phyloP scores from a whole-genome alignment of 1,140 invertebrate species.

The Drosophila arawakana region DNA sequence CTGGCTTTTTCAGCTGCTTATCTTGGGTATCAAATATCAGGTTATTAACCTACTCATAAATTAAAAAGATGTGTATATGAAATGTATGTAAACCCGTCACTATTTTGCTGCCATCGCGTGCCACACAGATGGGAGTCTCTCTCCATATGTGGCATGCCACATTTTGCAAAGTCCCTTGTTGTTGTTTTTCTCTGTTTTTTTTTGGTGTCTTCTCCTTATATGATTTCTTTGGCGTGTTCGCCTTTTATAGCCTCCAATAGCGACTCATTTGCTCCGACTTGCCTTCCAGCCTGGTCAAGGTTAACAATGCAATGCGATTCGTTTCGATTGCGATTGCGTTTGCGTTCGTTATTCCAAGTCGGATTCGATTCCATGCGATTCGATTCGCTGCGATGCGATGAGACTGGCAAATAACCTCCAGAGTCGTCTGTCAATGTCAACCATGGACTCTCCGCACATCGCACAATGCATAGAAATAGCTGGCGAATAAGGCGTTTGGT shows the following conservation, averaged over 20 bases:
- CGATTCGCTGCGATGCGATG: constrained; percentile 19
- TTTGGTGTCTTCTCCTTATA: constrained; percentile 30
- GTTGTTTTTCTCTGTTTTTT: constrained; percentile 1
- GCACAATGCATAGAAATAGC: constrained; percentile 3
- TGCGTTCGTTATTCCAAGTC: too few relatives aligned
- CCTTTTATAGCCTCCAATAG: constrained; percentile 45
- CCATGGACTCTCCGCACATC: constrained; percentile 7
- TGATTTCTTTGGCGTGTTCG: constrained; percentile 12
- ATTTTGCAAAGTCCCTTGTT: constrained; percentile 30
- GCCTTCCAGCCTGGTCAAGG: constrained; percentile 65
- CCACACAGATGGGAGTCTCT: constrained; percentile 12
- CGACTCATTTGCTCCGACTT: constrained; percentile 47
- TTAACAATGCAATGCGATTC: constrained; percentile 73
- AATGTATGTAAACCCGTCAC: background rate
- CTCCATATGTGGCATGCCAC: constrained; percentile 21
- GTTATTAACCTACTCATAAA: constrained; percentile 58
- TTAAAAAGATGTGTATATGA: too few relatives aligned
- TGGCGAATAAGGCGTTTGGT: too few relatives aligned
- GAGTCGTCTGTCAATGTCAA: constrained; percentile 60
- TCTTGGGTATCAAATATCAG: constrained; percentile 24
- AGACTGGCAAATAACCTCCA: constrained; percentile 57
- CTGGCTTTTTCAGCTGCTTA: constrained; percentile 18
- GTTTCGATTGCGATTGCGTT: background rate
- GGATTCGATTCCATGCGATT: constrained; percentile 48
- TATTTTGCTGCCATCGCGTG: constrained; percentile 37